These are phyloP conservation scores for Antheraea mylitta DNA, from an alignment of 1,140 invertebrate species.

Conservation along the genomic window DNA sequence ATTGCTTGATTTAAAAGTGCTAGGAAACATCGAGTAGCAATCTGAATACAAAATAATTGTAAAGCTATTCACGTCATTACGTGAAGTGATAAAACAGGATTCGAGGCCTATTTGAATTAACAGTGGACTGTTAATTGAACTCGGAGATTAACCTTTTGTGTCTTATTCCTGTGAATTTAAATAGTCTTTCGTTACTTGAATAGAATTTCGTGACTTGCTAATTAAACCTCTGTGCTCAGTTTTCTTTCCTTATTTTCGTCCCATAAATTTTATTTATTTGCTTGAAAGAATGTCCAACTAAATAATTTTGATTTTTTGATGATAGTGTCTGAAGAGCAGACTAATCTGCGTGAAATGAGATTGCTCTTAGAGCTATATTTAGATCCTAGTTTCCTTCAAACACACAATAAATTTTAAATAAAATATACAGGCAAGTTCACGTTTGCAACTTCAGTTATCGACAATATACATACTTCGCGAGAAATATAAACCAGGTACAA, in stretches of 20 bases:
- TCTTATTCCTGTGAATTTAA: not conserved
- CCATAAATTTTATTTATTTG: not conserved
- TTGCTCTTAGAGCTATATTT: too few relatives aligned
- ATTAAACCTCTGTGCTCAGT: not conserved
- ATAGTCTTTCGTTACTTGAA: not conserved
- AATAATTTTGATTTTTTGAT: too few relatives aligned
- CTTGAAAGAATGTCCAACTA: too few relatives aligned
- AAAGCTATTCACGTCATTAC: not conserved
- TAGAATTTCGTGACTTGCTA: not conserved
- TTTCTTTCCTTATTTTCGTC: not conserved
- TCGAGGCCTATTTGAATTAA: not conserved
- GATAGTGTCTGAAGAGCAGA: too few relatives aligned
- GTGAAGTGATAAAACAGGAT: slow-evolving; percentile 4
- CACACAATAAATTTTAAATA: too few relatives aligned
- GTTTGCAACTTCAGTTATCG: too few relatives aligned
- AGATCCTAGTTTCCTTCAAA: too few relatives aligned
- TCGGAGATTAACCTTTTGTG: not conserved
- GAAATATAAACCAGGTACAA: too few relatives aligned
- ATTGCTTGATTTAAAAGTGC: slow-evolving; percentile 5
- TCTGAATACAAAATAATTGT: slow-evolving; percentile 1
- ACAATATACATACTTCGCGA: too few relatives aligned
- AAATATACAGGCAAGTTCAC: too few relatives aligned
- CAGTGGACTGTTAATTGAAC: not conserved
- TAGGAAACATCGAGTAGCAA: not conserved
- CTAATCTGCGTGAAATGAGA: too few relatives aligned